Base-by-base conservation (phyloP, 2,797 vertebrate genomes). In the Echeneis naucrates region DNA sequence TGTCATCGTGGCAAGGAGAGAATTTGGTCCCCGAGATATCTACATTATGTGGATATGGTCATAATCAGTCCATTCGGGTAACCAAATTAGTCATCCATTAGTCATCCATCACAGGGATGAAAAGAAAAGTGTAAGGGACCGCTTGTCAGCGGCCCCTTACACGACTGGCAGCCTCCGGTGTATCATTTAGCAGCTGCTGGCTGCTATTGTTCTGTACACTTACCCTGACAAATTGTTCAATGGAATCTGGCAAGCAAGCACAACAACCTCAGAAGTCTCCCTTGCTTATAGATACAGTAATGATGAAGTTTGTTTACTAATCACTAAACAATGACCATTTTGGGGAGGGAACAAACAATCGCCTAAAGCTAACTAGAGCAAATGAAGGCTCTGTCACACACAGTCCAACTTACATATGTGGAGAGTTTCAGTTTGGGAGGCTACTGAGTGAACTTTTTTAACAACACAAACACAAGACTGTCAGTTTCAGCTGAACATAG, bases 181-280 rank as follows among this genome's bases (percentile, higher is more conserved):
- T 68, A 66, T 70, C 60, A 57, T 44, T 73, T 44, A 67, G 40
- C 42, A 65, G 67, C 52, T 27, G 55, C 37, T 70, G 53, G 44
- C 47, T 66, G 21, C 44, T 57, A n/a, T 72, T 35, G 66, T 52
- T 57, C 61, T 61, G 61, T 75, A 30, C 33, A 8, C 2, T 24
- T 51, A 48, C 26, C 38, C 50, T 75, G 63, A 63, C 51, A 56
- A 44, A 78, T 52, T 38, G 12, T 63, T 57, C 21, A 61, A 68
- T 61, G 61, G 17, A 65, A 40, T 56, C 30, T 81, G 57, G 64
- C 38, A 81, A 70, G 65, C 23, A 42, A 47, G 19, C 10, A 48
- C 35, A 61, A 14, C 44, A 68, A 37, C 52, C 60, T 68, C 30
- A 64, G 32, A 80, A 35, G 54, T 69, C 60, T 62, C 33, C n/a